Evolutionary conservation across 1,140 invertebrate genomes (phyloP).

Genomic region (Zaprionus gabonicus): DNA sequence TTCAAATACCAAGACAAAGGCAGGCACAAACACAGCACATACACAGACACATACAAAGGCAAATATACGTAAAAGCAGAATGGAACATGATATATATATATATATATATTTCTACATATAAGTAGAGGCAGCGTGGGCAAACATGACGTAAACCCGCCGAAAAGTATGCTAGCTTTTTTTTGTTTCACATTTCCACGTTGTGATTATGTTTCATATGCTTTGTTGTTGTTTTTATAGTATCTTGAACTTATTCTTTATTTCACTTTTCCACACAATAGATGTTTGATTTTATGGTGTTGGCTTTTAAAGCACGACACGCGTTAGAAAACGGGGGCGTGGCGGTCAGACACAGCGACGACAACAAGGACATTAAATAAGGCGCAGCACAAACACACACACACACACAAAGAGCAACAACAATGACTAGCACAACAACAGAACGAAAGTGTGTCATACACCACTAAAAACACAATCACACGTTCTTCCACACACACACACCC

Average conservation of each 20-base stretch:
- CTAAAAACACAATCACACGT: constrained; percentile 5
- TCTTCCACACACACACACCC: background rate
- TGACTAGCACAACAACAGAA: constrained; percentile 41
- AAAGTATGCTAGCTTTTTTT: constrained; percentile 62
- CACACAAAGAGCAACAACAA: constrained; percentile 33
- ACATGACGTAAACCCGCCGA: constrained; percentile 77
- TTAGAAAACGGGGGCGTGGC: constrained; percentile 45
- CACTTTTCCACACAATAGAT: constrained; percentile 24
- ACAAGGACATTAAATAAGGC: constrained; percentile 66
- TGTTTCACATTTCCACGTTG: constrained; percentile 19
- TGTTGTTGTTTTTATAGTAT: constrained; percentile 3
- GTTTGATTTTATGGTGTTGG: constrained; percentile 37
- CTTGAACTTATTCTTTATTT: background rate
- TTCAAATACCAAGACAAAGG: constrained; percentile 32
- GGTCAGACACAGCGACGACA: constrained; percentile 66
- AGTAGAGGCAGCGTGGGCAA: constrained; percentile 61
- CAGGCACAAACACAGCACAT: constrained; percentile 24
- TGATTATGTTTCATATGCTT: constrained; percentile 30
- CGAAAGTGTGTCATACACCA: constrained; percentile 37
- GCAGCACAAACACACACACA: constrained; percentile 32
- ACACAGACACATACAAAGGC: constrained; percentile 25
- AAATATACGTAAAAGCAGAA: constrained; percentile 14
- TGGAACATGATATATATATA: constrained; percentile 30
- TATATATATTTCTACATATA: constrained; percentile 33
- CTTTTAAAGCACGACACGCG: constrained; percentile 32